Conservation (phyloP, 2,797 vertebrate genomes). For the Pitangus sulphuratus region DNA sequence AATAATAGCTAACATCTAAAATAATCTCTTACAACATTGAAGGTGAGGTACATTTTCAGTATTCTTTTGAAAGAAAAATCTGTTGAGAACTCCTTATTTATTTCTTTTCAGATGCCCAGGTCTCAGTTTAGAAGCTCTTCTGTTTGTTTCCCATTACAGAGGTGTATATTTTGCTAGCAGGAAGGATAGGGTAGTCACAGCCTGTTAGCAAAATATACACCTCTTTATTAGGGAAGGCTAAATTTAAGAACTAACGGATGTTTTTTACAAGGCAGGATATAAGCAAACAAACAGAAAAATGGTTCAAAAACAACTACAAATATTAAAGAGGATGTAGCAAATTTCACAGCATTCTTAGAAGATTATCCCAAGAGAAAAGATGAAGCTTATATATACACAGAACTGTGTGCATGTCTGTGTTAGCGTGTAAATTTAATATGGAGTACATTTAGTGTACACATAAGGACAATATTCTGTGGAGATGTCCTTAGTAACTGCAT, state of each 20-base stretch:
- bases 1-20: neutral
- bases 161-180: conserved; percentile 26
- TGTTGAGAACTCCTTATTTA: neutral
- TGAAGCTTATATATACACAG: neutral
- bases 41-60: neutral
- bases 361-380: conserved; percentile 27
- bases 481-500: neutral
- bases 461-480: neutral
- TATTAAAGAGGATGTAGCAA: conserved; percentile 43
- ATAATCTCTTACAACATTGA: neutral
- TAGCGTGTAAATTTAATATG: neutral
- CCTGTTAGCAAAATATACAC: conserved; percentile 51
- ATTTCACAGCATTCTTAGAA: conserved; percentile 3
- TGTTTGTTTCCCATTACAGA: neutral
- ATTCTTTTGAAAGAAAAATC: neutral
- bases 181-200: conserved; percentile 49
- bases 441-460: neutral
- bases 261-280: conserved; percentile 47
- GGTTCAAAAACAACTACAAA: conserved; percentile 15
- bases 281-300: conserved; percentile 55
- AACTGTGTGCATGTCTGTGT: neutral
- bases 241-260: conserved; percentile 47
- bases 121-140: neutral
- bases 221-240: conserved; percentile 29
- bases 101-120: neutral